Evolutionary conservation across 2,113 vertebrate species (phyloP).

Genomic region (Rhombomys opimus): DNA sequence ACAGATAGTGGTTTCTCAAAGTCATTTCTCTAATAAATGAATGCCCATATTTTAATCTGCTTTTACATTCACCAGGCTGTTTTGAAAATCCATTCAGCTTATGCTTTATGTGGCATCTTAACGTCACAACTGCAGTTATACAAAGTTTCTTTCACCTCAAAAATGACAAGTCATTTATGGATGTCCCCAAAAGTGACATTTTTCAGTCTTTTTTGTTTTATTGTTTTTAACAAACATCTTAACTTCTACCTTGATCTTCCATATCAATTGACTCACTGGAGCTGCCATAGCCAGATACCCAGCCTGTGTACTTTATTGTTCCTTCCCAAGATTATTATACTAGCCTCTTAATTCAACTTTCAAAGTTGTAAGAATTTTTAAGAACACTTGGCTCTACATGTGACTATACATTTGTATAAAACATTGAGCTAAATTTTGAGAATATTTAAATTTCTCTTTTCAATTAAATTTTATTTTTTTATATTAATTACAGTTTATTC

Average conservation of each 20-base stretch:
- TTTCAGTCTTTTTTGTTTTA: background rate
- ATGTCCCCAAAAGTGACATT: background rate
- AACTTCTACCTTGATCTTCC: background rate
- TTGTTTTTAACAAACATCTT: background rate
- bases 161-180: background rate
- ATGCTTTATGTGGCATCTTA: background rate
- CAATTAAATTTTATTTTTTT: no score
- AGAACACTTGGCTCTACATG: background rate
- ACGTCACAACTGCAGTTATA: background rate
- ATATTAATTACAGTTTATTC: no score
- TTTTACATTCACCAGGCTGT: background rate
- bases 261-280: background rate
- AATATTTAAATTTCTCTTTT: background rate
- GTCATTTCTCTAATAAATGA: background rate
- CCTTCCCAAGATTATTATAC: background rate
- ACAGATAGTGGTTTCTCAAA: background rate
- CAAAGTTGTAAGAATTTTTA: background rate
- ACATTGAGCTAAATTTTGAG: background rate
- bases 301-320: background rate
- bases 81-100: background rate
- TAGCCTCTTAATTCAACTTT: background rate
- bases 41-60: no score
- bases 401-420: background rate
- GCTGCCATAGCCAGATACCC: background rate
- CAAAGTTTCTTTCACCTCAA: background rate